A percentile compares a stretch with the other conserved stretches of the same genome.
Evolutionary conservation across 2,797 vertebrate genomes (phyloP).

Genomic region (Poecilia wingei): DNA sequence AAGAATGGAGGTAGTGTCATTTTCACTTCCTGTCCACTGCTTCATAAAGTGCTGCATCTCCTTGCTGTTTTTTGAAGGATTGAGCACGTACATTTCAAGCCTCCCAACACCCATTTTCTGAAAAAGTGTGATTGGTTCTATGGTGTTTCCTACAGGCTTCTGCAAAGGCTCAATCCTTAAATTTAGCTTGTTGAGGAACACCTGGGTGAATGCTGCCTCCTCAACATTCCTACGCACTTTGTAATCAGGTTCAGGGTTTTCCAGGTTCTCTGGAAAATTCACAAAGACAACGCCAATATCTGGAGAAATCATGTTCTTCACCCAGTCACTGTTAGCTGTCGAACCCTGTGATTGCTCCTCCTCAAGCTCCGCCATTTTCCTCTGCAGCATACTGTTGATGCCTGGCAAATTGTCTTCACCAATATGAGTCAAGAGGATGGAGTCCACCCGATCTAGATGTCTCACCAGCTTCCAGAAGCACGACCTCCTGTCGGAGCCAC

Average conservation of each 20-base stretch:
- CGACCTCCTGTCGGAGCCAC: slow-evolving; percentile 94
- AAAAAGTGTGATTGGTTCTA: slow-evolving; percentile 94
- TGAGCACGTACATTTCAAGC: slow-evolving; percentile 97
- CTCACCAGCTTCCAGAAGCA: slow-evolving; percentile 99
- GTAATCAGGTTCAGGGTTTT: slow-evolving; percentile 85
- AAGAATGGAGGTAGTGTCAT: slow-evolving; percentile 88
- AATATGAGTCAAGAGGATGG: slow-evolving; percentile 94
- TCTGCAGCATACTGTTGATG: slow-evolving; percentile 95
- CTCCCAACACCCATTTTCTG: slow-evolving; percentile 99
- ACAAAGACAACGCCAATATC: slow-evolving; percentile 96
- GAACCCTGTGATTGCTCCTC: slow-evolving; percentile 97
- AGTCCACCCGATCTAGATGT: slow-evolving; percentile 95
- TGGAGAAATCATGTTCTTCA: slow-evolving; percentile 98
- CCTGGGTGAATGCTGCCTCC: slow-evolving; percentile 90
- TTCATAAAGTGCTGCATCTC: slow-evolving; percentile 96
- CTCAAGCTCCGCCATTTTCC: slow-evolving; percentile 92
- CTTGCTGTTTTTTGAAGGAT: slow-evolving; percentile 93
- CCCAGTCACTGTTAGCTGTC: slow-evolving; percentile 94
- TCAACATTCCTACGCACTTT: slow-evolving; percentile 89
- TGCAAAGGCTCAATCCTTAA: slow-evolving; percentile 92
- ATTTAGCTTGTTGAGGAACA: slow-evolving; percentile 91
- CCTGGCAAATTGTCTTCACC: slow-evolving; percentile 95
- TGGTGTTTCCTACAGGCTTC: slow-evolving; percentile 86
- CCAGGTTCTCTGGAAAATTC: slow-evolving; percentile 92
- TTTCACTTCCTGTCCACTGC: slow-evolving; percentile 92